Percentiles rank a stretch among this genome's conserved stretches.
Conservation (phyloP, 1,140 invertebrate species). For the Rhagoletis pomonella region DNA sequence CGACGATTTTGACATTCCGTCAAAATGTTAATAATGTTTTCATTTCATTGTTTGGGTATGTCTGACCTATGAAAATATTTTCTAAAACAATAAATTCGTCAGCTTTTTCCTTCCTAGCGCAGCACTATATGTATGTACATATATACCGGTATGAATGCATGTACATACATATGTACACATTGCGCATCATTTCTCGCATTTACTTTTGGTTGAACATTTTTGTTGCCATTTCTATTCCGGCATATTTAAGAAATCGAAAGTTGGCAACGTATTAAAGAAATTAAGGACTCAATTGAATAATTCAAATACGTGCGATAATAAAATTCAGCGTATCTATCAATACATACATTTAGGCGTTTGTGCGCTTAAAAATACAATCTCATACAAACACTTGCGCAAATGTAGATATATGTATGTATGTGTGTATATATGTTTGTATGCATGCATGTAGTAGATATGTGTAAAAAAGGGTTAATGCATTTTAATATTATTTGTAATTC, state of each 20-base stretch:
- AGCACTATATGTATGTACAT: not conserved
- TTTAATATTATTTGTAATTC: constrained; percentile 46
- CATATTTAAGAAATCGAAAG: constrained; percentile 34
- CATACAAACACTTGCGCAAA: not conserved
- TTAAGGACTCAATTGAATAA: constrained; percentile 29
- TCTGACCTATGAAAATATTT: constrained; percentile 55
- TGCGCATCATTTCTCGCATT: constrained; percentile 31
- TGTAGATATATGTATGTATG: not conserved
- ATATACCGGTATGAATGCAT: no score
- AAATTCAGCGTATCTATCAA: not conserved
- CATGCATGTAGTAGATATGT: not conserved
- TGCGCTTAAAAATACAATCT: not conserved
- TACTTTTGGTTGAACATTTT: not conserved
- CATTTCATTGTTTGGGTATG: constrained; percentile 53
- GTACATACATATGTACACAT: not conserved
- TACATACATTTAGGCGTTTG: constrained; percentile 24
- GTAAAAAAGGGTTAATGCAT: constrained; percentile 11
- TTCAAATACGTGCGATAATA: not conserved
- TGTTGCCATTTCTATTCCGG: not conserved
- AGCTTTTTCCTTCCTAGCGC: not conserved
- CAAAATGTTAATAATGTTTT: constrained; percentile 54
- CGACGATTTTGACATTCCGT: constrained; percentile 49
- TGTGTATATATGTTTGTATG: not conserved
- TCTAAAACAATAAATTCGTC: constrained; percentile 43
- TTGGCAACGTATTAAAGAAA: not conserved